A percentile compares a stretch with the other conserved stretches of the same genome.
phyloP scores from a whole-genome alignment of 2,113 vertebrate species.

The Trematomus loennbergii region DNA sequence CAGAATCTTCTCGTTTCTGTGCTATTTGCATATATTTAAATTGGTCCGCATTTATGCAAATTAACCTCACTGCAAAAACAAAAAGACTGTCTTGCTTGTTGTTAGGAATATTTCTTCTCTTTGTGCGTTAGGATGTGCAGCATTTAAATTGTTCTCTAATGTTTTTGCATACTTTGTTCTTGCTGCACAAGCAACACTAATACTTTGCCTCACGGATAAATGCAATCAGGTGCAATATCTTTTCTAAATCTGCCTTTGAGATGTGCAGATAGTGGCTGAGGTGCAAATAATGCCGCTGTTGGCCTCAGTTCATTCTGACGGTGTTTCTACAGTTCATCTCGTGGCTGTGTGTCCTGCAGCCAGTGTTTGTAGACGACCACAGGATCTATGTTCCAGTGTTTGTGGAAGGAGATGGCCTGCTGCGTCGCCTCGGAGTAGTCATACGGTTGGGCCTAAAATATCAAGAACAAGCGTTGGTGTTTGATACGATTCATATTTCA shows the following conservation, averaged over 20 bases:
- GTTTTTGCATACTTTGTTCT: too few relatives aligned
- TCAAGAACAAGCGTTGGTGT: conserved; percentile 32
- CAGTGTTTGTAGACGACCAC: conserved; percentile 87
- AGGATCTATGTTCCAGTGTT: conserved; percentile 94
- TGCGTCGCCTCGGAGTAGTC: conserved; percentile 89
- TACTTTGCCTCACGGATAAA: not conserved
- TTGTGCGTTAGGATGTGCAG: too few relatives aligned
- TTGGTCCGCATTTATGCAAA: not conserved
- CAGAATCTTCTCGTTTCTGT: not conserved
- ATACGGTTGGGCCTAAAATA: conserved; percentile 88
- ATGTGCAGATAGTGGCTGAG: too few relatives aligned
- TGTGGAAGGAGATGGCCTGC: conserved; percentile 93
- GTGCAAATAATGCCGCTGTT: too few relatives aligned
- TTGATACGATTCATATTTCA: not conserved
- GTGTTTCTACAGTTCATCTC: conserved; percentile 67
- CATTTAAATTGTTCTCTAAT: too few relatives aligned
- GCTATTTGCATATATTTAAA: not conserved
- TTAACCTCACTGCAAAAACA: not conserved
- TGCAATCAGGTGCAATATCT: too few relatives aligned
- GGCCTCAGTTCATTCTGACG: too few relatives aligned
- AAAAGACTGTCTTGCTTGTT: too few relatives aligned
- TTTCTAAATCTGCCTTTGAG: too few relatives aligned
- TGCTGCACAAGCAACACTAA: too few relatives aligned
- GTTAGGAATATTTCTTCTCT: too few relatives aligned
- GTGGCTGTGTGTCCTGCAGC: conserved; percentile 80